Conservation (phyloP, 2,797 vertebrate genomes). For the Melanotaenia parkinsoni region DNA sequence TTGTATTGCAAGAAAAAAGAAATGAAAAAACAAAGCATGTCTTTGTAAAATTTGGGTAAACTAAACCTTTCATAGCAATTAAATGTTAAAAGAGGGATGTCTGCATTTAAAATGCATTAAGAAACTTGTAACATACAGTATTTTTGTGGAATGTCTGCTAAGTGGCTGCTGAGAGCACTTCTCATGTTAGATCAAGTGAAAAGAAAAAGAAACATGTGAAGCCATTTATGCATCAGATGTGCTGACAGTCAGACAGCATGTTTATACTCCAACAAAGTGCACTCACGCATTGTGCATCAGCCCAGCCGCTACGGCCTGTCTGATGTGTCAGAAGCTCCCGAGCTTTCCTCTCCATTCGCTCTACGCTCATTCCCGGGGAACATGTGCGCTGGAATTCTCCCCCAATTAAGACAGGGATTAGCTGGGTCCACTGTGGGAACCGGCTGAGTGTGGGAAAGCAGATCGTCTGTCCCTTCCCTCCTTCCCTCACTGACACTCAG, state of each 20-base stretch:
- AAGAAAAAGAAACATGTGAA: constrained; percentile 22
- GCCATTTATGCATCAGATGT: constrained; percentile 52
- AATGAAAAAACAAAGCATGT: neutral
- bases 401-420: constrained; percentile 89
- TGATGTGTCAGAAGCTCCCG: constrained; percentile 61
- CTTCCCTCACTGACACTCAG: constrained; percentile 71
- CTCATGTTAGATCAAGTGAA: constrained; percentile 15
- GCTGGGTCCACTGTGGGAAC: constrained; percentile 84
- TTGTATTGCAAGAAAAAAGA: no score
- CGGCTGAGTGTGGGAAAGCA: constrained; percentile 84
- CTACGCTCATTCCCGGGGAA: constrained; percentile 71
- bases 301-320: constrained; percentile 60
- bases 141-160: constrained; percentile 31
- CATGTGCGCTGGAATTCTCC: constrained; percentile 85
- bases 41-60: neutral
- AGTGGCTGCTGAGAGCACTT: constrained; percentile 51
- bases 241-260: constrained; percentile 67
- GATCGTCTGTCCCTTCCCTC: constrained; percentile 66
- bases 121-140: constrained; percentile 10
- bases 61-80: constrained; percentile 7
- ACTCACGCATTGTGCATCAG: constrained; percentile 57
- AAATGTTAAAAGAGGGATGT: neutral
- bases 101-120: constrained; percentile 12
- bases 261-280: constrained; percentile 66
- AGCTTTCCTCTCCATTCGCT: constrained; percentile 48